Conservation (phyloP, 2,888 invertebrate species). For the Pseudococcus viburni region DNA sequence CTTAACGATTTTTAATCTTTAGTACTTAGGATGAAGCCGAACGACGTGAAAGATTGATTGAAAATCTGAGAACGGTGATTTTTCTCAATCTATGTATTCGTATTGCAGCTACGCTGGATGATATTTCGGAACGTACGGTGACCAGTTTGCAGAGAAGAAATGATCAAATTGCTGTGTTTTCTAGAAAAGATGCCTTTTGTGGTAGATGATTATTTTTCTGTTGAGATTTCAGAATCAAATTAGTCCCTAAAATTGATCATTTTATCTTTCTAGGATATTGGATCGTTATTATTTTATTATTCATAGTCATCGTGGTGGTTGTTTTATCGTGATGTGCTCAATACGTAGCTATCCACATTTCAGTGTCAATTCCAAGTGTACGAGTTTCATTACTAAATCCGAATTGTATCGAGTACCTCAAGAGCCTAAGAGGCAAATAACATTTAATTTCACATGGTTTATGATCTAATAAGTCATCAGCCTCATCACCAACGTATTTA, state of each 20-base stretch:
- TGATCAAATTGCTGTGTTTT: constrained; percentile 77
- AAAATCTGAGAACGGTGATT: constrained; percentile 75
- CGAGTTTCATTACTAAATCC: neutral
- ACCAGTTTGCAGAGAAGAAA: constrained; percentile 80
- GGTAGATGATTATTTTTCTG: constrained; percentile 72
- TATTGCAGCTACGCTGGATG: constrained; percentile 80
- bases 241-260: constrained; percentile 32
- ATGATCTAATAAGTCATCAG: neutral
- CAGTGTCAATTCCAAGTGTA: neutral
- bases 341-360: neutral
- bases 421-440: neutral
- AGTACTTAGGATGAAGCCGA: constrained; percentile 78
- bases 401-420: neutral
- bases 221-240: neutral
- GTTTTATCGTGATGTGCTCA: neutral
- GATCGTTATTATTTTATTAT: constrained; percentile 78
- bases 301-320: constrained; percentile 79
- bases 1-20: constrained; percentile 68
- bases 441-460: neutral
- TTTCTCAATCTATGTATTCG: neutral
- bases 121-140: constrained; percentile 81
- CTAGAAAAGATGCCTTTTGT: constrained; percentile 80
- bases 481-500: too few species aligned
- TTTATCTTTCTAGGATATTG: constrained; percentile 72
- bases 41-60: constrained; percentile 76